Evolutionary conservation across 92 coral and sea anemone species (phyloP).

Genomic region (Scolanthus callimorphus): DNA sequence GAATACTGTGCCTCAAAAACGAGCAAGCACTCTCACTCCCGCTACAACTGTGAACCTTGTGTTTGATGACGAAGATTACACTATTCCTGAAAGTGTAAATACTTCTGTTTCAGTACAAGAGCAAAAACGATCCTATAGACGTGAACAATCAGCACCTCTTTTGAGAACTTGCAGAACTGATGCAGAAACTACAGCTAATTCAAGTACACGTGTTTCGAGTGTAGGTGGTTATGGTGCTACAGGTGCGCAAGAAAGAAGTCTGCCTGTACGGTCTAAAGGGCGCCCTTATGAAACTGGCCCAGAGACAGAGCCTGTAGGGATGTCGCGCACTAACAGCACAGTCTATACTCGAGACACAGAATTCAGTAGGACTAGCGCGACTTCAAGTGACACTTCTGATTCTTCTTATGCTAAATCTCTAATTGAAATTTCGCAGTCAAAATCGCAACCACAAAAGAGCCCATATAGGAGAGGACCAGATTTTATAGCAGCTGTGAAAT

Average conservation of each 20-base stretch:
- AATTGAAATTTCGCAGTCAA: no score
- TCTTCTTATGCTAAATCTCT: no score
- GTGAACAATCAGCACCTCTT: not conserved
- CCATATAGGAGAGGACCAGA: not conserved
- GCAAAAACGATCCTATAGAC: not conserved
- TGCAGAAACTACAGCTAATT: not conserved
- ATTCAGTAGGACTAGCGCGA: not conserved
- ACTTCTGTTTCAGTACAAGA: not conserved
- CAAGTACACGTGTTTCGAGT: no score
- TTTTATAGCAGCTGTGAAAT: not conserved
- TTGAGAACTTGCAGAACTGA: not conserved
- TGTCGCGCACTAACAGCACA: not conserved
- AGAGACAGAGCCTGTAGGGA: not conserved
- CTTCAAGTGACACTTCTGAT: no score
- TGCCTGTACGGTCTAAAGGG: not conserved
- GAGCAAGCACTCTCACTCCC: conserved; percentile 62
- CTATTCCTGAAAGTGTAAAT: not conserved
- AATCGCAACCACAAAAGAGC: not conserved
- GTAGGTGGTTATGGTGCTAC: no score
- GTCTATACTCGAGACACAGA: not conserved
- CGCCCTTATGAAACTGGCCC: not conserved
- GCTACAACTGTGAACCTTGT: conserved; percentile 60
- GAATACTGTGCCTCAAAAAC: not conserved
- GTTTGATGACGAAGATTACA: conserved; percentile 48
- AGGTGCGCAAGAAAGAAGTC: not conserved